Evolutionary conservation across 2,888 invertebrate genomes (phyloP).

Genomic region (Blastobasis lacticolella): DNA sequence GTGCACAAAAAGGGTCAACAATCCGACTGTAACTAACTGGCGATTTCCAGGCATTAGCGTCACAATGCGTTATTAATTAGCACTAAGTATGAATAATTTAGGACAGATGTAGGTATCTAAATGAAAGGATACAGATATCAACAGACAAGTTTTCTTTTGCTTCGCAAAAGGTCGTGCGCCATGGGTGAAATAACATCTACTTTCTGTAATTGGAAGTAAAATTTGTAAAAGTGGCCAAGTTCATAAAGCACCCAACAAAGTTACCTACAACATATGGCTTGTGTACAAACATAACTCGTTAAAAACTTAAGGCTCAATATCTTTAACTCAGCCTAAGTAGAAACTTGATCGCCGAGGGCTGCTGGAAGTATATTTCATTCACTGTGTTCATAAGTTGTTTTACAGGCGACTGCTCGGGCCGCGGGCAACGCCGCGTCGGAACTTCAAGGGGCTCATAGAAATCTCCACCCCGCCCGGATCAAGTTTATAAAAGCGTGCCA

Average conservation of each 20-base stretch:
- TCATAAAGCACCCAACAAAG: no score
- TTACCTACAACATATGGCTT: no score
- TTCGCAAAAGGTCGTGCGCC: no score
- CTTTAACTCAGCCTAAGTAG: neutral
- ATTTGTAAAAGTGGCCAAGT: neutral
- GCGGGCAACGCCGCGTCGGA: constrained; percentile 25
- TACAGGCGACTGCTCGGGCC: constrained; percentile 41
- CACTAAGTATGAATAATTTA: no score
- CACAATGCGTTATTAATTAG: no score
- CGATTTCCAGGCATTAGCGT: no score
- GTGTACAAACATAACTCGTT: neutral
- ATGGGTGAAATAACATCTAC: neutral
- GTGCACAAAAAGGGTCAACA: no score
- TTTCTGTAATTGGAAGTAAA: neutral
- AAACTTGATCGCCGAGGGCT: constrained; percentile 12
- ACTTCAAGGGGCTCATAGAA: constrained; percentile 40
- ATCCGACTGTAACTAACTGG: no score
- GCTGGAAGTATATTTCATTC: constrained; percentile 25
- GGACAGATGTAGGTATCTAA: no score
- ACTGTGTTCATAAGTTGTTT: constrained; percentile 44
- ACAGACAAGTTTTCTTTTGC: no score
- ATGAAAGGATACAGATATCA: no score
- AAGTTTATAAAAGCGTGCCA: constrained; percentile 44
- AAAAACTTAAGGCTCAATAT: neutral
- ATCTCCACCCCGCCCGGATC: constrained; percentile 34